Conservation (phyloP, 1,140 invertebrate species). For the Grapholita molesta region DNA sequence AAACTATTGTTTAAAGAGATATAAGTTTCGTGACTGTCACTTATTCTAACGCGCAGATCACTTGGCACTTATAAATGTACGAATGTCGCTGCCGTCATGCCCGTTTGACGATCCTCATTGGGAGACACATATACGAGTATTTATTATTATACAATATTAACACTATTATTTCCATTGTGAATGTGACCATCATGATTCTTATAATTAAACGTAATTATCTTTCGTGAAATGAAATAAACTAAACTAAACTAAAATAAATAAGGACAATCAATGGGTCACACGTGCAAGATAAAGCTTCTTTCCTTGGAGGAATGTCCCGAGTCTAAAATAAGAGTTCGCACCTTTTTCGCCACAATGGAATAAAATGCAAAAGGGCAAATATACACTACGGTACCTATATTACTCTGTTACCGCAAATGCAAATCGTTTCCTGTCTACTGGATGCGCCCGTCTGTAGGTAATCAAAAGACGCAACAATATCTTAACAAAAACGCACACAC, state of each 20-base stretch:
- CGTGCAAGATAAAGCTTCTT: not conserved
- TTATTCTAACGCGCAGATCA: not conserved
- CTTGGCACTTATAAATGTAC: not conserved
- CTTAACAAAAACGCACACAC: not conserved
- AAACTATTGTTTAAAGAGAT: not conserved
- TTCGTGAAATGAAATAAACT: too few relatives aligned
- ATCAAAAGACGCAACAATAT: not conserved
- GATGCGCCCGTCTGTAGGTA: not conserved
- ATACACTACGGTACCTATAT: not conserved
- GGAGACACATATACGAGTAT: too few relatives aligned
- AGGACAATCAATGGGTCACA: not conserved
- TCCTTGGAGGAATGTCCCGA: not conserved
- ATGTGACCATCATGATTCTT: too few relatives aligned
- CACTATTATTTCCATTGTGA: too few relatives aligned
- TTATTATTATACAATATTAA: too few relatives aligned
- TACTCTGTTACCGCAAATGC: not conserved
- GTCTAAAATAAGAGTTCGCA: not conserved
- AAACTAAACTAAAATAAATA: too few relatives aligned
- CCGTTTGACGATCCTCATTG: too few relatives aligned
- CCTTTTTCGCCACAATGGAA: not conserved
- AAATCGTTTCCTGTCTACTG: slow-evolving; percentile 9
- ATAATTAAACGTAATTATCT: too few relatives aligned
- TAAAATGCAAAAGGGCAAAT: not conserved
- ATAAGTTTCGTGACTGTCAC: not conserved
- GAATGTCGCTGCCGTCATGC: not conserved